A percentile compares a stretch with the other conserved stretches of the same genome.
phyloP scores from a whole-genome alignment of 2,888 invertebrate species.

The Achlya flavicornis region DNA sequence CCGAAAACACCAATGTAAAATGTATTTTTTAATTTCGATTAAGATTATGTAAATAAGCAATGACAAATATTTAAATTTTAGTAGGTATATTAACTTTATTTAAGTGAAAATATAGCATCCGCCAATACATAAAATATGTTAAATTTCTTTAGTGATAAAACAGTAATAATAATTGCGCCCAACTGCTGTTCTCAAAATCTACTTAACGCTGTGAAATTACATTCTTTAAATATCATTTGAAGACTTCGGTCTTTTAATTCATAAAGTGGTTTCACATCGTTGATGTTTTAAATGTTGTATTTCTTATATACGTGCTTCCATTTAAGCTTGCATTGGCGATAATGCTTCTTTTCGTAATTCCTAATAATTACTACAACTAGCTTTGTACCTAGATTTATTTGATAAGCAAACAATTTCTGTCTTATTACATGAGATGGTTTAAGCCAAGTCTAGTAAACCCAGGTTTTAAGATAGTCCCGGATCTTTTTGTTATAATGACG shows the following conservation, averaged over 20 bases:
- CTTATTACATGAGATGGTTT: too few species aligned
- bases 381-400: constrained; percentile 45
- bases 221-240: not conserved
- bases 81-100: constrained; percentile 21
- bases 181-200: constrained; percentile 18
- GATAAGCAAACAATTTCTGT: constrained; percentile 31
- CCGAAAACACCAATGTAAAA: constrained; percentile 40
- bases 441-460: too few species aligned
- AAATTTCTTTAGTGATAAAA: constrained; percentile 32
- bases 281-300: constrained; percentile 7
- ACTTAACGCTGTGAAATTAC: constrained; percentile 23
- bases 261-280: constrained; percentile 28
- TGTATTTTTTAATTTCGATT: constrained; percentile 31
- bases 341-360: constrained; percentile 50
- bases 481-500: too few species aligned
- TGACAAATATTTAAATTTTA: constrained; percentile 25
- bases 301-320: constrained; percentile 56
- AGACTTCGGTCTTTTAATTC: not conserved
- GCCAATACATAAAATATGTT: constrained; percentile 15
- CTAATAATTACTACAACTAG: constrained; percentile 43
- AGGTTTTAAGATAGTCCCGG: too few species aligned
- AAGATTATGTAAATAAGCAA: constrained; percentile 38
- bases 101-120: not conserved
- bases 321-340: constrained; percentile 50
- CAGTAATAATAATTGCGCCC: constrained; percentile 21